Evolutionary conservation across 2,113 vertebrate genomes (phyloP).

Genomic region (Orthonyx spaldingii): DNA sequence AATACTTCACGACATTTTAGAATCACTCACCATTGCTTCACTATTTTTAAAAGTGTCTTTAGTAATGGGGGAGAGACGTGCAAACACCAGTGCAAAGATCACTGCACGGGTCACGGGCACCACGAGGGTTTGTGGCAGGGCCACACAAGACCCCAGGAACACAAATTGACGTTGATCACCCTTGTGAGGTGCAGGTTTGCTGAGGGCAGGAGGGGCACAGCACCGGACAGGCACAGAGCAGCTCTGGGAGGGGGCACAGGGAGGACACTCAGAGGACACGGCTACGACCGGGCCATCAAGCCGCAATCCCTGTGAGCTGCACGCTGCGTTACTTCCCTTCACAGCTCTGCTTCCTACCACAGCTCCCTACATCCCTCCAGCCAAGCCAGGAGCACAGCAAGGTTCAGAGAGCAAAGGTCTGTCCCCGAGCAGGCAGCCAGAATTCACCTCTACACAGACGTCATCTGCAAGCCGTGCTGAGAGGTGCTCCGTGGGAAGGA

Average conservation of each 20-base stretch:
- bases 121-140: accelerated
- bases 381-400: not conserved
- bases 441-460: not conserved
- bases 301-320: not conserved
- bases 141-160: not conserved
- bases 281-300: not conserved
- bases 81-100: not conserved
- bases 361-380: not conserved
- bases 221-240: not conserved
- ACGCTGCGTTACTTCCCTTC: not conserved
- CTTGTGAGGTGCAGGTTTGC: not conserved
- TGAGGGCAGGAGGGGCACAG: not conserved
- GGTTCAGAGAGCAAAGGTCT: not conserved
- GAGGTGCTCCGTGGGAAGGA: not conserved
- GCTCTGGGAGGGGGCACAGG: accelerated
- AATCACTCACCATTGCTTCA: not conserved
- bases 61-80: not conserved
- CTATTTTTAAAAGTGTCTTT: not conserved
- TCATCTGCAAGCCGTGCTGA: not conserved
- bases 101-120: not conserved
- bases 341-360: not conserved
- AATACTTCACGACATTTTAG: not conserved
- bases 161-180: not conserved
- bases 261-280: not conserved
- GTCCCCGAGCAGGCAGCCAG: not conserved